A percentile compares a stretch with the other conserved stretches of the same genome.
Conservation (phyloP, 1,140 invertebrate species). For the Aleiodes sp. region DNA sequence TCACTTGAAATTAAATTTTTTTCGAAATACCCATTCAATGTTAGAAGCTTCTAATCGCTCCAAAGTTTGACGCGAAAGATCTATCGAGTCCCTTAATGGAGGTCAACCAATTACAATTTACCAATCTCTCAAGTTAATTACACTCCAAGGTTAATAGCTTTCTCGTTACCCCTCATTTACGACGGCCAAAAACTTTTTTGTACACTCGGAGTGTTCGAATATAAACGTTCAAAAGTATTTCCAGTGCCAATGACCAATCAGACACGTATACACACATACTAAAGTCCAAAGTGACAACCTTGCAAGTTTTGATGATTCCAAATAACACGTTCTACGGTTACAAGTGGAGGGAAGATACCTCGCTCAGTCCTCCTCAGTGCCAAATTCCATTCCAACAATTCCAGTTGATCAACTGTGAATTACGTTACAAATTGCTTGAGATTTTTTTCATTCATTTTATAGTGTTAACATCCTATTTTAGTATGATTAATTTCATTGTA, state of each 20-base stretch:
- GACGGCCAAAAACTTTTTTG: background rate
- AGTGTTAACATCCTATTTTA: background rate
- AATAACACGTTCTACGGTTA: background rate
- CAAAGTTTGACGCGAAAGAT: too few species aligned
- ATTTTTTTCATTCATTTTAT: background rate
- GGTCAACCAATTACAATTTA: conserved; percentile 6
- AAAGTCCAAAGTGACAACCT: background rate
- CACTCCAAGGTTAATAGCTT: background rate
- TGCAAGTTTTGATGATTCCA: background rate
- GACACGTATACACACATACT: background rate
- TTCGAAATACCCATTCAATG: too few species aligned
- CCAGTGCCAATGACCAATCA: background rate
- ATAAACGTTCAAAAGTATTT: background rate
- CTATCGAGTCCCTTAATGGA: background rate
- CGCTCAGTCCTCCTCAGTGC: too few species aligned
- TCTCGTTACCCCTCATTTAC: background rate
- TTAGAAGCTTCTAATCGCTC: too few species aligned
- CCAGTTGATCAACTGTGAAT: background rate
- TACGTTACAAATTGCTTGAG: background rate
- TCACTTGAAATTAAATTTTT: too few species aligned
- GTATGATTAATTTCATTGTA: background rate
- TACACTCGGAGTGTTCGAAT: background rate
- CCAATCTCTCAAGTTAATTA: background rate
- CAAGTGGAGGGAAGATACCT: too few species aligned
- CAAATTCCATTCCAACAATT: conserved; percentile 7